A percentile compares a stretch with the other conserved stretches of the same genome.
These are phyloP conservation scores for Pempheris klunzingeri DNA, from an alignment of 2,797 vertebrate genomes.

Conservation along the genomic window DNA sequence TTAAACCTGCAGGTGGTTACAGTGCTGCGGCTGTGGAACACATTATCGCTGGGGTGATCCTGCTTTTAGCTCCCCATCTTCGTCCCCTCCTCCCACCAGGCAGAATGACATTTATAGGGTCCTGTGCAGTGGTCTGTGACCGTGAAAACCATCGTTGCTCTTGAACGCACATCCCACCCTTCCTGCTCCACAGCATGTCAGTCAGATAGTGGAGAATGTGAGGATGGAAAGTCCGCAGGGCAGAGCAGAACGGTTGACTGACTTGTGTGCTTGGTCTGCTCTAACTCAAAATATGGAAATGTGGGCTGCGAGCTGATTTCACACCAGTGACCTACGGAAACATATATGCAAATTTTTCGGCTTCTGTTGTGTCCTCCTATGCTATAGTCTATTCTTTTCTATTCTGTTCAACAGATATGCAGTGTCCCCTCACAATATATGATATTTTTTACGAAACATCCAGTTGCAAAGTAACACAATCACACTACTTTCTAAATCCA, in stretches of 20 bases:
- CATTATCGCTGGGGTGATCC: constrained; percentile 71
- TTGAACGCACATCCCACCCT: constrained; percentile 61
- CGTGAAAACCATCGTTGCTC: constrained; percentile 70
- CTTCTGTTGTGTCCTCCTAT: constrained; percentile 7
- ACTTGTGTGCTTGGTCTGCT: constrained; percentile 41
- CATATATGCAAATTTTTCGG: background rate
- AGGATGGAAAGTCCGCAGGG: constrained; percentile 51
- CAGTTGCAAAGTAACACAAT: background rate
- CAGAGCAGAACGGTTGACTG: constrained; percentile 43
- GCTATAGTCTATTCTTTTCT: background rate
- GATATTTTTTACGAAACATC: background rate
- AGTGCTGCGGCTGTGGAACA: constrained; percentile 71
- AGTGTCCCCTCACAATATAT: background rate
- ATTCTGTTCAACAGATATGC: background rate
- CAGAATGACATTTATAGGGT: constrained; percentile 79
- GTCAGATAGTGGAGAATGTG: constrained; percentile 53
- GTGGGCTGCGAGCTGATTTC: constrained; percentile 43
- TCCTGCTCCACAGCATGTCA: constrained; percentile 56
- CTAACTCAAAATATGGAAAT: constrained; percentile 55
- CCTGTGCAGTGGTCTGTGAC: constrained; percentile 72
- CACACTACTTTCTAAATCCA: background rate
- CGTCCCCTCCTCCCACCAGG: constrained; percentile 49
- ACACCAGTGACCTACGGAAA: constrained; percentile 31
- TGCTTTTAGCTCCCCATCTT: constrained; percentile 44
- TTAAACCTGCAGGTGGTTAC: constrained; percentile 77